Evolutionary conservation across 1,140 invertebrate genomes (phyloP), one percentile per base, ranked within the genome.

Genomic region (Drosophila teissieri): DNA sequence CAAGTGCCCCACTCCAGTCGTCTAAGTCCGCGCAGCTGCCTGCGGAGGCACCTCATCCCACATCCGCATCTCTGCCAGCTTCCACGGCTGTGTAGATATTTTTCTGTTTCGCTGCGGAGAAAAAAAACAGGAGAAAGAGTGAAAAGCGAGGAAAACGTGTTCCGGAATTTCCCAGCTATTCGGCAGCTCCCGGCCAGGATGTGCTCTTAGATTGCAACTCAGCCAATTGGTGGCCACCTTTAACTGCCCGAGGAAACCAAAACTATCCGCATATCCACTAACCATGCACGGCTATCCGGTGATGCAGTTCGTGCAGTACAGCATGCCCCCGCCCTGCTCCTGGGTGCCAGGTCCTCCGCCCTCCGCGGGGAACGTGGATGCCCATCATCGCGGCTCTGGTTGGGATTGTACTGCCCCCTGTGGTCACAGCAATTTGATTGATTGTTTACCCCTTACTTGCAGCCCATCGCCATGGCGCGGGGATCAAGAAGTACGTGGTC

Each of bases 401-500:
- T 88, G 75, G 79, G 68, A 65, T 39, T 45, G 8, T 5, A 5
- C 48, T 22, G 5, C 6, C 14, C 7, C 10, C 1, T 4, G 4
- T 0, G 1, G 2, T 0, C 17, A 42, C 7, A 1, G 31, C 31
- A 22, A 60, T 10, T n/a, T 60, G 14, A 60, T 42, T 14, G 15
- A 37, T 17, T 61, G 39, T 31, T 3, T 14, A 1, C 7, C 15
- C 19, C n/a, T 31, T 17, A 34, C 5, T 67, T 68, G 1, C 62
- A 78, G 80, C 67, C 46, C 90, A 86, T 76, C 86, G 88, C 22
- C 91, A 91, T 84, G 82, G 89, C 22, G 91, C 93, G 24, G 93
- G 93, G 1, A 92, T 94, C 34, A 91, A 93, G 60, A 96, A 96
- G 91, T 96, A 96, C 91, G 95, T 96, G 42, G 94, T 96, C 34